Percentiles rank a stretch among this genome's conserved stretches.
These are phyloP conservation scores for Itoplectis maculator DNA, from an alignment of 2,888 invertebrate genomes.

Conservation along the genomic window DNA sequence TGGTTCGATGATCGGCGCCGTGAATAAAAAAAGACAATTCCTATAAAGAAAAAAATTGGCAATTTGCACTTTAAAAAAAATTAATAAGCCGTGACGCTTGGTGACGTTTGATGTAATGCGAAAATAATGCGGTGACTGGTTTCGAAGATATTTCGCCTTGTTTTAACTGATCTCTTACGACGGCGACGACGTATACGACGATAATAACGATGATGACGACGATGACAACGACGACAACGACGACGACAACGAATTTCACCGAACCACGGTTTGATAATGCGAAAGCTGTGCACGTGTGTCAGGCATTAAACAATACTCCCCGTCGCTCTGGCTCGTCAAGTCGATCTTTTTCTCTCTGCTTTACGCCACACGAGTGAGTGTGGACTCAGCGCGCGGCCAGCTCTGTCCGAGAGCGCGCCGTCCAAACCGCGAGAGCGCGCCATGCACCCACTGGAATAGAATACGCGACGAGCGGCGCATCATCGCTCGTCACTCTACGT, in stretches of 20 bases:
- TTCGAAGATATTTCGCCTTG: constrained; percentile 42
- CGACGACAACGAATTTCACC: constrained; percentile 53
- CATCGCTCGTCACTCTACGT: constrained; percentile 53
- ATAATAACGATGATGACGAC: constrained; percentile 58
- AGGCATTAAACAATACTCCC: constrained; percentile 56
- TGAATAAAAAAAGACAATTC: not conserved
- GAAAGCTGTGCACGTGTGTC: constrained; percentile 7
- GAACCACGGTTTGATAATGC: constrained; percentile 40
- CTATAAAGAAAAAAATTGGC: no score
- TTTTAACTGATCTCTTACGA: constrained; percentile 58
- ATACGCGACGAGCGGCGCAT: constrained; percentile 53
- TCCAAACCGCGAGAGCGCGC: constrained; percentile 15
- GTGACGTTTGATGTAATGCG: constrained; percentile 10
- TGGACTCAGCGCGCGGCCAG: constrained; percentile 61
- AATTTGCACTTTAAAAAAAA: no score
- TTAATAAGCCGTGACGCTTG: no score
- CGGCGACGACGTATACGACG: constrained; percentile 58
- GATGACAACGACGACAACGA: constrained; percentile 57
- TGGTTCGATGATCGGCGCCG: no score
- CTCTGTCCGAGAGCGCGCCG: no score
- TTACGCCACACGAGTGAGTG: constrained; percentile 46
- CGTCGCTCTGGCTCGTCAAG: constrained; percentile 54
- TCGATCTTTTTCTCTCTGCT: constrained; percentile 58
- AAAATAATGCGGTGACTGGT: constrained; percentile 45
- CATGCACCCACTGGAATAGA: constrained; percentile 27